Evolutionary conservation across 1,140 invertebrate genomes (phyloP), one percentile per base, ranked within the genome.

Genomic region (Brachystomella parvula): DNA sequence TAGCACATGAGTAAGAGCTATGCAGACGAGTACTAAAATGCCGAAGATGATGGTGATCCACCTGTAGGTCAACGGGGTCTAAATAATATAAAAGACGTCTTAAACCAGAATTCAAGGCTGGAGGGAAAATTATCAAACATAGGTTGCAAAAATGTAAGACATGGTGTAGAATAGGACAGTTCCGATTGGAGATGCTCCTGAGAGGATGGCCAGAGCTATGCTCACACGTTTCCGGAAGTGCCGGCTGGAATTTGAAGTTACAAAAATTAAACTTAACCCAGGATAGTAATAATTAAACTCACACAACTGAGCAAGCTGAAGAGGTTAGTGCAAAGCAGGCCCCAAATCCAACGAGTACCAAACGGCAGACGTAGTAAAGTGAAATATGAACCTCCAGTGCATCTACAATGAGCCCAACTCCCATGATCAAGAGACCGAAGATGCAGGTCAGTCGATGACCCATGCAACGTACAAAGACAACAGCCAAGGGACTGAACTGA

Each of bases 401-500:
- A 57, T 62, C 57, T 31, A 69, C n/a, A 17, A 69, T 17, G 1
- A 69, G 17, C 1, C 67, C 67, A 56, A 57, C 6, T 31, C 65
- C 65, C 24, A 68, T 35, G 26, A 68, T 1, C 1, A 71, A 2
- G n/a, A 71, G 26, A 29, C 66, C 69, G 56, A 68, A 63, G 6
- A 67, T 58, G 9, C 56, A 57, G 15, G 69, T 67, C 19, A 65
- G 21, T 30, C 65, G 35, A 47, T 71, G 49, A 15, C 69, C 69
- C 12, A 66, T 58, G 2, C 31, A 61, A 12, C 49, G n/a, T 9
- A 60, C 58, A 9, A 60, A 24, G 9, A 6, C 12, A 9, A 19
- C 9, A n/a, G 58, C 6, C 29, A 60, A 26, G 3, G 58, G 58
- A 26, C 29, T 26, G 17, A 60, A 60, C 58, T 60, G 29, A 47